Base-by-base conservation (phyloP, 2,888 invertebrate genomes). In the Autographa gamma region DNA sequence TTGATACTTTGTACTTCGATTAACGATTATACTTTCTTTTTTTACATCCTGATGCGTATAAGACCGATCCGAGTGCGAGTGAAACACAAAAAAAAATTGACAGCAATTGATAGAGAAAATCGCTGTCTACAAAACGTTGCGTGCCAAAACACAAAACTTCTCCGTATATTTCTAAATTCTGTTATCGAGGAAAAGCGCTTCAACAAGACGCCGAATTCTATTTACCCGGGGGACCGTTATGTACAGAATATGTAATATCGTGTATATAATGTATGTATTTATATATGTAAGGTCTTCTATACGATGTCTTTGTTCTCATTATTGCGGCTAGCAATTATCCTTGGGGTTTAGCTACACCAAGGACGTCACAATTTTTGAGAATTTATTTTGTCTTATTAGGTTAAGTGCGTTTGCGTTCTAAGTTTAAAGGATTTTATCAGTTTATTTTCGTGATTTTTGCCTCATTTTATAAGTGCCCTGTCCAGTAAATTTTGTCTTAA, bases 241-340 rank as follows among this genome's bases (percentile, higher is more conserved):
- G 87, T 85, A 87, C 82, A 89, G 91, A 92, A 92, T 90, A 90
- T 88, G 87, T 91, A 87, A 91, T 77, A 71, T 66, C 61, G 66
- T 69, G 65, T 71, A 74, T 62, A 77, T 61, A 43, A 63, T 76
- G 59, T 72, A 13, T 73, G 59, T 79, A 63, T 60, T 18, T 71
- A 71, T 71, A n/a, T 19, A 13, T 25, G 19, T 56, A 25, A 25
- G 54, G 54, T 19, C 54, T 56, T n/a, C 16, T n/a, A 48, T 56
- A 56, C 54, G 25, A 25, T 56, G 54, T 25, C 54, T 25, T 56
- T 56, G 9, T 56, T 13, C 19, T 56, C 19, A 25, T 56, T 56
- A 25, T 19, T 25, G 54, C 9, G 54, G 54, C 6, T 48, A 48
- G 8, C 48, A 48, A 48, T 48, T 48, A 48, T n/a, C 48, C 48